Conservation (phyloP, 2,888 invertebrate species). For the Drosophila algonquin region DNA sequence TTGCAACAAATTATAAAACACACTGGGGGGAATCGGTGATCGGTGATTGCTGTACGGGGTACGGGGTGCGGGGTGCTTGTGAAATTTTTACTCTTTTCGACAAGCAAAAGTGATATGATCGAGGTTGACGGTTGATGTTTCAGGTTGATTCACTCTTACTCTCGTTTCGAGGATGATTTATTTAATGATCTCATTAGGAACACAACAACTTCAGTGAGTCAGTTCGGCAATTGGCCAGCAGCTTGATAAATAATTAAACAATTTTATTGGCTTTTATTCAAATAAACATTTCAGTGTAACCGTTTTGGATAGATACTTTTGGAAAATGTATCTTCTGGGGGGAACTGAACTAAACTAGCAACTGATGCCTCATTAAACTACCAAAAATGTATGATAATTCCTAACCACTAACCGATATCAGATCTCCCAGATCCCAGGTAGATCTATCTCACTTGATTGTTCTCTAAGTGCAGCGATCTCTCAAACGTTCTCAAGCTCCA, state of each 20-base stretch:
- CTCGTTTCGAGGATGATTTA: neutral
- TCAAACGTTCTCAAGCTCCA: conserved; percentile 50
- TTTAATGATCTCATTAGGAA: neutral
- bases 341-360: too few species aligned
- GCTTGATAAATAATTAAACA: conserved; percentile 10
- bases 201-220: conserved; percentile 7
- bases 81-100: conserved; percentile 8
- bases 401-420: neutral
- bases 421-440: neutral
- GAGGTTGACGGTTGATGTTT: conserved; percentile 16
- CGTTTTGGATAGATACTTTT: too few species aligned
- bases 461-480: conserved; percentile 36
- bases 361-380: neutral
- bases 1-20: conserved; percentile 73
- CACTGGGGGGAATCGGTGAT: conserved; percentile 22
- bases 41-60: neutral
- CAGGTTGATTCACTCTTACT: neutral
- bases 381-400: neutral
- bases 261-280: neutral
- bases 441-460: conserved; percentile 10
- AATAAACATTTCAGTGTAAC: neutral
- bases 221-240: neutral
- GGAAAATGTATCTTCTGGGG: too few species aligned
- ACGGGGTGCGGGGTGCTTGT: conserved; percentile 6
- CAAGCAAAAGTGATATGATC: conserved; percentile 20